Percentiles rank a stretch among this genome's conserved stretches.
These are phyloP conservation scores for Cyprinodon variegatus DNA, from an alignment of 2,113 vertebrate species.

Conservation along the genomic window DNA sequence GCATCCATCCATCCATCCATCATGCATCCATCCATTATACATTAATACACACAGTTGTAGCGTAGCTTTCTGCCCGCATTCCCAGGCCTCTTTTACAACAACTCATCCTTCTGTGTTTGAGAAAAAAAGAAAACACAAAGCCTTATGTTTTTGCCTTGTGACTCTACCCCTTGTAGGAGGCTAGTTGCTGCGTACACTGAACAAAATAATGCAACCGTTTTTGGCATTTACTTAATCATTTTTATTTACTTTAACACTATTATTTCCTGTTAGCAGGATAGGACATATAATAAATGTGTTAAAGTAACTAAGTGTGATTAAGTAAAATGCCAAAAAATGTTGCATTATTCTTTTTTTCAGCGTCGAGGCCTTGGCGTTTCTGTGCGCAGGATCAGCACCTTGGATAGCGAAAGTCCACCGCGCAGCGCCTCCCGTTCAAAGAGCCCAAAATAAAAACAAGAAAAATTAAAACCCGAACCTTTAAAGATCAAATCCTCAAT, in stretches of 20 bases:
- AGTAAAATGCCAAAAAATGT: too few species aligned
- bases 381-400: conserved; percentile 75
- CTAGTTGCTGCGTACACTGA: conserved; percentile 33
- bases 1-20: conserved; percentile 37
- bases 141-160: conserved; percentile 15
- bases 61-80: conserved; percentile 54
- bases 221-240: too few species aligned
- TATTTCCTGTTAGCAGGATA: too few species aligned
- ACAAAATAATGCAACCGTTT: too few species aligned
- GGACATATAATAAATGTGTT: too few species aligned
- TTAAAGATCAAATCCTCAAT: conserved; percentile 89
- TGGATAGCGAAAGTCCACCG: conserved; percentile 69
- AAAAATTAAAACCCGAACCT: conserved; percentile 72
- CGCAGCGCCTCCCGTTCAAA: conserved; percentile 11
- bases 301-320: too few species aligned
- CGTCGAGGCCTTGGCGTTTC: conserved; percentile 46
- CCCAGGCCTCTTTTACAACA: conserved; percentile 55
- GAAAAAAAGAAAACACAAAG: conserved; percentile 20
- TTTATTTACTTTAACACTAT: too few species aligned
- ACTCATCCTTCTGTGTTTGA: conserved; percentile 40
- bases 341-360: too few species aligned
- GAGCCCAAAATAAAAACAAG: conserved; percentile 12
- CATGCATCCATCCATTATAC: conserved; percentile 47
- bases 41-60: conserved; percentile 52
- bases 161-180: conserved; percentile 43